Percentiles rank a stretch among this genome's conserved stretches.
Conservation (phyloP, 2,888 invertebrate genomes). For the Cheilosia impressa region DNA sequence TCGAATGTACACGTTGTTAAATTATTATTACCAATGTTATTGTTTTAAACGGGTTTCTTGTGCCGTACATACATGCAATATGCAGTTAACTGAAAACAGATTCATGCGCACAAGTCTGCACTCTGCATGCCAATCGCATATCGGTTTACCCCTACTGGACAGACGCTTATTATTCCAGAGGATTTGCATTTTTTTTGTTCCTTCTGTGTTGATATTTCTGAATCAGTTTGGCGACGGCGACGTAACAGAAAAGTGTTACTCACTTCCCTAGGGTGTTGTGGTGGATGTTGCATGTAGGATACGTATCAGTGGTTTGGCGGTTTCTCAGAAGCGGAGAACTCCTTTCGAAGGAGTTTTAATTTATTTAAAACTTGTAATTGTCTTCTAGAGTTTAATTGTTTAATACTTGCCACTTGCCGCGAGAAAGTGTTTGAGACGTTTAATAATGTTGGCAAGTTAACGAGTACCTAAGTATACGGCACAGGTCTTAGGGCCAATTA, state of each 20-base stretch:
- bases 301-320: not conserved
- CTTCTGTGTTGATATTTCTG: constrained; percentile 8
- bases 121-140: constrained; percentile 52
- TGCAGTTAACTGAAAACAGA: constrained; percentile 37
- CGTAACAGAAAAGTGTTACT: constrained; percentile 31
- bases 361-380: too few species aligned
- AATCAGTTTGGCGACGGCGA: constrained; percentile 6
- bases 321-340: not conserved
- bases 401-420: too few species aligned
- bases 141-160: constrained; percentile 13
- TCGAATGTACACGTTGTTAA: constrained; percentile 70
- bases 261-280: constrained; percentile 26
- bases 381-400: too few species aligned
- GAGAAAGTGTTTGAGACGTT: too few species aligned
- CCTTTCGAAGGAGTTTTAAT: too few species aligned
- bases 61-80: not conserved
- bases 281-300: constrained; percentile 5
- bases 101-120: constrained; percentile 45
- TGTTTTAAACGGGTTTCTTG: constrained; percentile 67
- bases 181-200: constrained; percentile 38
- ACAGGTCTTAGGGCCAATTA: too few species aligned
- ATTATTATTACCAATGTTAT: constrained; percentile 74
- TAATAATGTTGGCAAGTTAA: too few species aligned
- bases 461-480: too few species aligned
- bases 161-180: not conserved